Percentiles rank a stretch among this genome's conserved stretches.
phyloP scores from a whole-genome alignment of 1,140 invertebrate genomes.

The Myzus persicae region DNA sequence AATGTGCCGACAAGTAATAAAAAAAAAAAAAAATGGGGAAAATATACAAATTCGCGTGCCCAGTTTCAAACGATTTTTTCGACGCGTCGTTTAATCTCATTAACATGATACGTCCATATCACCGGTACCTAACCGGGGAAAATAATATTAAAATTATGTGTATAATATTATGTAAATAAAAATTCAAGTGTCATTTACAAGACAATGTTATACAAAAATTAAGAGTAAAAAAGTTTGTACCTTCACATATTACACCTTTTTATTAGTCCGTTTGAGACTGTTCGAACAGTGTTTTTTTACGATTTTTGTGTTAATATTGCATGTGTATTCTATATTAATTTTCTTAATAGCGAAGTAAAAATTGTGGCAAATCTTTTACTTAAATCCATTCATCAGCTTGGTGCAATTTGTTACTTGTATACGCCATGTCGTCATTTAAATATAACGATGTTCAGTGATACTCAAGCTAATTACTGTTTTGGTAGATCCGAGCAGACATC shows the following conservation, averaged over 20 bases:
- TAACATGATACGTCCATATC: conserved; percentile 30
- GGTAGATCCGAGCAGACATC: neutral
- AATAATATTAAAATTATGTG: neutral
- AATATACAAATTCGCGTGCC: conserved; percentile 19
- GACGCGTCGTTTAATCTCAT: conserved; percentile 56
- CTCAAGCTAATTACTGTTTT: neutral
- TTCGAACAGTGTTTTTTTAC: neutral
- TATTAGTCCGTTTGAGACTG: neutral
- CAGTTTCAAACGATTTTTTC: conserved; percentile 49
- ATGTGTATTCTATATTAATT: neutral
- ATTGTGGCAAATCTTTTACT: neutral
- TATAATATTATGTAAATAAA: neutral
- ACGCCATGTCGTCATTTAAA: neutral
- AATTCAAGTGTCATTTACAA: neutral
- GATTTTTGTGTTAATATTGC: neutral
- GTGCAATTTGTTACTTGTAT: conserved; percentile 26
- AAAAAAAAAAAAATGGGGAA: neutral
- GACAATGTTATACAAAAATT: neutral
- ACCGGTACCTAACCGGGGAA: neutral
- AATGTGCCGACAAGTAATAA: conserved; percentile 30
- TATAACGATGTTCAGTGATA: conserved; percentile 21
- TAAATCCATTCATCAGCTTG: neutral
- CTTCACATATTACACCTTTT: neutral
- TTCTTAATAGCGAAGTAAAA: neutral
- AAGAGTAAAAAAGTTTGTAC: neutral